Base-by-base conservation (phyloP, 2,797 vertebrate genomes). In the Rachycentron canadum region DNA sequence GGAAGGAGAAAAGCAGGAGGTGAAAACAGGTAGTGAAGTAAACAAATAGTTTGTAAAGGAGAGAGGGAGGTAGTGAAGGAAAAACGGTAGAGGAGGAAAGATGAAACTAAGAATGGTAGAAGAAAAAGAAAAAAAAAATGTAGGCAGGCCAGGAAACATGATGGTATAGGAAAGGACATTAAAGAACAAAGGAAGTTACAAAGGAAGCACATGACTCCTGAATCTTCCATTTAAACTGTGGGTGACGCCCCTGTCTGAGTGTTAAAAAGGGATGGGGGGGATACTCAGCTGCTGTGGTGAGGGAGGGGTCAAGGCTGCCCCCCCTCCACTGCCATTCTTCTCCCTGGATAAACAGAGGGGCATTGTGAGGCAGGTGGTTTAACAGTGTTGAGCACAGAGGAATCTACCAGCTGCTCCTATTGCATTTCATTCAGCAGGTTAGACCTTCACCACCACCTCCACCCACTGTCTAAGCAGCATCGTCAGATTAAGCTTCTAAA, bases 231-330 rank as follows among this genome's bases (percentile, higher is more conserved):
- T 50, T 21, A 64, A 80, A 69, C 60, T 61, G 25, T 21, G 19
- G 9, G 53, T 25, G 36, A 14, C 32, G 7, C 26, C 26, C 8
- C 26, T 57, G 21, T 59, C 40, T 49, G 26, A 73, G 17, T 47
- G 61, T 69, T 63, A 60, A 40, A 62, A n/a, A 0, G 3, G 47
- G 59, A 9, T 13, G 7, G 21, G 38, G 17, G 32, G 30, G 36
- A 23, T 17, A 6, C 40, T 86, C 88, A 87, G 84, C 88, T 85
- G 88, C 86, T 75, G 71, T 40, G 50, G 70, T 71, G 73, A 72
- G 30, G 34, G 65, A 41, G 73, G 73, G 76, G 79, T 86, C 80
- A 90, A 86, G 84, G 81, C 70, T 58, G 3, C 21, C 52, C 17
- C 17, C 63, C 50, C 21, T 50, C 10, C 30, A 40, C 11, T 13